phyloP scores from a whole-genome alignment of 2,888 invertebrate species.

The Cyaniris semiargus region DNA sequence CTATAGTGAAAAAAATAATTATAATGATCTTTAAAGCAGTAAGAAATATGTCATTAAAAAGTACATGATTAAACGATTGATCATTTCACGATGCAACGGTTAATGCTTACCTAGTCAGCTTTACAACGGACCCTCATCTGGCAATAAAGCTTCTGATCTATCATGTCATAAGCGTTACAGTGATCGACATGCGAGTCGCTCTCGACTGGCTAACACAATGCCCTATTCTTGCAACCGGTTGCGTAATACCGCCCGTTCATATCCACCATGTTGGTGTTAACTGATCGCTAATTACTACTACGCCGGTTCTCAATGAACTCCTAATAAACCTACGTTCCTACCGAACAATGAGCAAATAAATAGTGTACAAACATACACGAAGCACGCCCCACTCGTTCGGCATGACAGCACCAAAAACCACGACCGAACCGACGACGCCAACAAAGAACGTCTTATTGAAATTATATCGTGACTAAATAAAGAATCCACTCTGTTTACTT shows the following conservation, averaged over 20 bases:
- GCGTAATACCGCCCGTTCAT: conserved; percentile 14
- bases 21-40: no score
- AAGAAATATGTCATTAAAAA: neutral
- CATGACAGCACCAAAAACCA: neutral
- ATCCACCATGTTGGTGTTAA: neutral
- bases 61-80: neutral
- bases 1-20: neutral
- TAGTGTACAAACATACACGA: neutral
- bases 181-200: conserved; percentile 18
- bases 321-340: neutral
- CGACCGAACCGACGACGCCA: neutral
- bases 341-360: neutral
- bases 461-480: neutral
- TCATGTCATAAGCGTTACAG: neutral
- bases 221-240: conserved; percentile 10
- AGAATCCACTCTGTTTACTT: conserved; percentile 7
- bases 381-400: neutral
- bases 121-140: neutral
- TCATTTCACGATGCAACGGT: neutral
- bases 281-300: neutral
- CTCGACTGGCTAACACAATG: conserved; percentile 14
- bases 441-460: conserved; percentile 8
- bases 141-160: conserved; percentile 12
- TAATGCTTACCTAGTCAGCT: neutral
- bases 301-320: neutral